Evolutionary conservation across 2,797 vertebrate species (phyloP), one percentile per base, ranked within the genome.

Genomic region (Holocentrus rufus): DNA sequence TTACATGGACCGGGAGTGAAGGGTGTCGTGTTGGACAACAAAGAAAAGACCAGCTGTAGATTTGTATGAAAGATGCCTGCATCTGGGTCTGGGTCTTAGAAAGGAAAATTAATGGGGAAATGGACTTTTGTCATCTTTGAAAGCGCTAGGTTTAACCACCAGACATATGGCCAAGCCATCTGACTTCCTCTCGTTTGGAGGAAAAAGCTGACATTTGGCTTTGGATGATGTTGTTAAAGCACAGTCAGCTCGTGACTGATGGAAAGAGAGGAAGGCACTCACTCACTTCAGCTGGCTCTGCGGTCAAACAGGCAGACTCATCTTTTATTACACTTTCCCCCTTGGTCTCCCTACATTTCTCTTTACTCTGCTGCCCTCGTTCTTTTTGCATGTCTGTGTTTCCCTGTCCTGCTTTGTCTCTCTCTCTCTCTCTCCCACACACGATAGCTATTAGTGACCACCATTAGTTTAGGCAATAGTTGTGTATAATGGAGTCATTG

Each of bases 191-290:
- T 27, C 30, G 17, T 54, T 15, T 23, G 52, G 25, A 4, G 25
- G 42, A 39, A 52, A 59, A 27, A 23, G 50, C 39, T 63, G 30
- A 30, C 17, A 55, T 52, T 69, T 60, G 57, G 49, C 20, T 55
- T 27, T 17, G 56, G 23, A 53, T 18, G 9, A 13, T 36, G 64
- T 66, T 60, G 53, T 60, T 61, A 67, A 59, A 74, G 49, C 72
- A 4, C 23, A 42, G 31, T 52, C 55, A 46, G 58, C 58, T 62
- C 36, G 22, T 60, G 57, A 30, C 39, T 10, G 25, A 10, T 14
- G 36, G 64, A 36, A 54, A 67, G n/a, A 20, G 4, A 49, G 50
- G 54, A 56, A 60, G 25, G 47, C 23, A 5, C 30, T 42, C 47
- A 23, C 36, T 66, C 7, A 9, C 52, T 56, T 31, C 42, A 53